Base-by-base conservation (phyloP, 2,888 invertebrate genomes). In the Tetheella fluctuosa region DNA sequence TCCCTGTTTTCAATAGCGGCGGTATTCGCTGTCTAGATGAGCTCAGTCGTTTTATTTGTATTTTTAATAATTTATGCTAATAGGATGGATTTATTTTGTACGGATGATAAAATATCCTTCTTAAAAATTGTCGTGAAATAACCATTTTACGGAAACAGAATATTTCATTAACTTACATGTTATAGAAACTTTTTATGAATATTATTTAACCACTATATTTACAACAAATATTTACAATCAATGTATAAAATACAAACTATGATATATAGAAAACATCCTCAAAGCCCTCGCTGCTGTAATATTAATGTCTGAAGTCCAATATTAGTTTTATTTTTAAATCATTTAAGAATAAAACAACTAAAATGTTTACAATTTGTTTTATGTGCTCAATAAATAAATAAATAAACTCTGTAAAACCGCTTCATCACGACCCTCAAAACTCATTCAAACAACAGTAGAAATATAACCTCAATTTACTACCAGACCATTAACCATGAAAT, bases 401-500 rank as follows among this genome's bases (percentile, higher is more conserved):
- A n/a, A n/a, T n/a, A n/a, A n/a, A n/a, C n/a, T n/a, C 5, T 12
- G 12, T 20, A 48, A 48, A 17, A 20, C 48, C 48, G 48, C 48
- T 48, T 20, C 17, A 48, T 48, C 48, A 48, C 20, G 48, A 20
- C 48, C 48, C 48, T 48, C 48, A 48, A 48, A 48, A 10, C 3
- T 17, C 42, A 17, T 42, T 6, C 54, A 54, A 54, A 30, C 28
- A 25, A 53, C 53, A 15, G n/a, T n/a, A n/a, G 25, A 17, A 23
- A 15, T 8, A 53, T 20, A 37, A 34, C 34, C 12, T 37, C 55
- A 55, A 20, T 69, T 60, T 59, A 74, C 71, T 69, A 42, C 54
- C 30, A 34, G 37, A 58, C 58, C 48, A 60, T 37, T 71, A 77
- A 85, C 79, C 89, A 88, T 90, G 90, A 90, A 91, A 90, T 90